phyloP scores from a whole-genome alignment of 2,888 invertebrate genomes.

The Leptopterna dolabrata region DNA sequence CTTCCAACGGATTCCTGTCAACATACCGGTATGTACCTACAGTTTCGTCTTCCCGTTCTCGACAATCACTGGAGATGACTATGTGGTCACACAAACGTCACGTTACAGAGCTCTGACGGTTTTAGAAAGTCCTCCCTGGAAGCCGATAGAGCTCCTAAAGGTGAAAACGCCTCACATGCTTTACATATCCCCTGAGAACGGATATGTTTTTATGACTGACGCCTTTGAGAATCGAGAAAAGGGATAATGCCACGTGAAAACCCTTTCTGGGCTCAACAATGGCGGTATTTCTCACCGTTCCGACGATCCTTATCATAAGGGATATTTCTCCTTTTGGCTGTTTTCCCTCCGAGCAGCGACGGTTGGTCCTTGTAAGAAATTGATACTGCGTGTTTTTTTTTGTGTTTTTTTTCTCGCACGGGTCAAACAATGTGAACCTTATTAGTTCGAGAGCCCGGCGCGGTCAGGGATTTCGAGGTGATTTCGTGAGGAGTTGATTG shows the following conservation, averaged over 20 bases:
- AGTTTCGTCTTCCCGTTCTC: too few relatives aligned
- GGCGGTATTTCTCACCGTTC: constrained; percentile 10
- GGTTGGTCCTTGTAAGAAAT: not conserved
- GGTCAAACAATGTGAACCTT: constrained; percentile 18
- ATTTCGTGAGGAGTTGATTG: not conserved
- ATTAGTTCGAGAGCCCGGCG: not conserved
- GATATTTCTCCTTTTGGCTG: not conserved
- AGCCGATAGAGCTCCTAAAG: not conserved
- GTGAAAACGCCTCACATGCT: constrained; percentile 46
- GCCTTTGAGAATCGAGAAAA: not conserved
- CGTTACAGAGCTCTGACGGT: not conserved
- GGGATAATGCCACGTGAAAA: not conserved
- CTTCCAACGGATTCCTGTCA: too few relatives aligned
- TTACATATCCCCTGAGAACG: constrained; percentile 50
- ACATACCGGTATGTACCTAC: too few relatives aligned
- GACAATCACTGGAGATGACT: too few relatives aligned
- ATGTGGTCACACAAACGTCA: too few relatives aligned
- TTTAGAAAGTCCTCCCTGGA: not conserved
- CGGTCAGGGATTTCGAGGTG: not conserved
- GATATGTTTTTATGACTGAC: constrained; percentile 49
- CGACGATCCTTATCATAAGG: not conserved
- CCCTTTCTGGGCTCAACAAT: not conserved
- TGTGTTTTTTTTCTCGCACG: constrained; percentile 7
- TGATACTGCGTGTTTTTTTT: not conserved
- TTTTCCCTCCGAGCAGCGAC: not conserved